Evolutionary conservation across 2,888 invertebrate species (phyloP).

Genomic region (Cryptus viduatorius): DNA sequence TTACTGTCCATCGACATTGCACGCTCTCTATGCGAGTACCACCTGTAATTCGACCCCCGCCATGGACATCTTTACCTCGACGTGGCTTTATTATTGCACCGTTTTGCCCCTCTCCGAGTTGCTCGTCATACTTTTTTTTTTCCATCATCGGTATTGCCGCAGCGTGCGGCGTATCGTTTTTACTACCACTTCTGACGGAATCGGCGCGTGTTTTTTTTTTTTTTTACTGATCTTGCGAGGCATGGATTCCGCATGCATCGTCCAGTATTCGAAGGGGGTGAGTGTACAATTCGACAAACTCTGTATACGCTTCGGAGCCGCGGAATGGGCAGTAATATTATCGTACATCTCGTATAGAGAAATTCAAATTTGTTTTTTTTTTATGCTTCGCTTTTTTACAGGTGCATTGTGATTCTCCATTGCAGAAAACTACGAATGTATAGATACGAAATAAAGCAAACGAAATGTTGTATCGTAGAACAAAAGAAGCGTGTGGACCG

Average conservation of each 20-base stretch:
- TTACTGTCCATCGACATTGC: constrained; percentile 56
- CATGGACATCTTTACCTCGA: constrained; percentile 50
- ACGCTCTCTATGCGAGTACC: background rate
- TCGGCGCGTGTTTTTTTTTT: constrained; percentile 16
- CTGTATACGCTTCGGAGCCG: background rate
- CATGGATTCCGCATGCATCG: constrained; percentile 14
- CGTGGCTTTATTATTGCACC: constrained; percentile 24
- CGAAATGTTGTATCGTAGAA: too few species aligned
- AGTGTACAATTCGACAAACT: background rate
- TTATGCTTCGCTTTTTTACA: background rate
- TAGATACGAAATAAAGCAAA: too few species aligned
- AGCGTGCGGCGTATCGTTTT: constrained; percentile 45
- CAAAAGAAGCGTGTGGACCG: too few species aligned
- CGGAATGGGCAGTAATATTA: too few species aligned
- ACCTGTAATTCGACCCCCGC: constrained; percentile 55
- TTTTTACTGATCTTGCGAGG: constrained; percentile 24
- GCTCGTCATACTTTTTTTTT: constrained; percentile 1
- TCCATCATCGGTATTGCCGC: constrained; percentile 10
- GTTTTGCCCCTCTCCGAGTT: constrained; percentile 4
- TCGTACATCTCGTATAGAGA: too few species aligned
- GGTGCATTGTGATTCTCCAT: too few species aligned
- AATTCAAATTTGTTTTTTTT: background rate
- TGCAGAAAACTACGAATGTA: too few species aligned
- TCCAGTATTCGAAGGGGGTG: background rate
- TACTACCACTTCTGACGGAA: constrained; percentile 48